Evolutionary conservation across 2,797 vertebrate genomes (phyloP), one percentile per base, ranked within the genome.

Genomic region (Micropoecilia bifurca): DNA sequence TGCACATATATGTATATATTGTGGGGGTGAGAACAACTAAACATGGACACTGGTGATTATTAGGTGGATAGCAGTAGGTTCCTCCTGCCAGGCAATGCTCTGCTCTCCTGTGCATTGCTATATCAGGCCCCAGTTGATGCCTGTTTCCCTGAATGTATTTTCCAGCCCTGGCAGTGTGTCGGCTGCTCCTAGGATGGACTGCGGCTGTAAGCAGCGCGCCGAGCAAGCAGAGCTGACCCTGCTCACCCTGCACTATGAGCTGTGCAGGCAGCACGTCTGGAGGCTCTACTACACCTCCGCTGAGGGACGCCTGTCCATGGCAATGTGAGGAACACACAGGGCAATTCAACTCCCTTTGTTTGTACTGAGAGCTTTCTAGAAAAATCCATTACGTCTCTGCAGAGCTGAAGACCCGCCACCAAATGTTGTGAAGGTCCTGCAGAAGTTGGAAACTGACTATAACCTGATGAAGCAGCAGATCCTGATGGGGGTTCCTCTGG

Each of bases 371-470:
- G 2, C 28, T 61, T 61, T 22, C 41, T 43, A 0, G 39, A 0
- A 20, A 39, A 3, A 57, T n/a, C 48, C 6, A 3, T 33, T 4
- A 16, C 7, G 1, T 45, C 36, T 75, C 47, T 87, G 43, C 36
- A 95, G 95, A 36, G 30, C 43, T 0, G 36, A 76, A 20, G 73
- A 61, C 1, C 79, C 80, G 43, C 85, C 92, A 48, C 80, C 76
- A 63, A 75, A 76, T 22, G 13, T 95, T 6, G 1, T 16, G 0
- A 47, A 66, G 39, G 88, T 88, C 69, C 81, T 95, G 18, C 86
- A 92, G 18, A 86, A 82, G 25, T 87, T 96, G 66, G 90, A 95
- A 12, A 76, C 66, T 10, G 87, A 93, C 74, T 95, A 91, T 71
- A 71, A 74, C 5, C 73, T 89, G 53, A 93, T 94, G 93, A 95